These are phyloP conservation scores for Melanargia galathea DNA, from an alignment of 2,888 invertebrate genomes.

Conservation along the genomic window DNA sequence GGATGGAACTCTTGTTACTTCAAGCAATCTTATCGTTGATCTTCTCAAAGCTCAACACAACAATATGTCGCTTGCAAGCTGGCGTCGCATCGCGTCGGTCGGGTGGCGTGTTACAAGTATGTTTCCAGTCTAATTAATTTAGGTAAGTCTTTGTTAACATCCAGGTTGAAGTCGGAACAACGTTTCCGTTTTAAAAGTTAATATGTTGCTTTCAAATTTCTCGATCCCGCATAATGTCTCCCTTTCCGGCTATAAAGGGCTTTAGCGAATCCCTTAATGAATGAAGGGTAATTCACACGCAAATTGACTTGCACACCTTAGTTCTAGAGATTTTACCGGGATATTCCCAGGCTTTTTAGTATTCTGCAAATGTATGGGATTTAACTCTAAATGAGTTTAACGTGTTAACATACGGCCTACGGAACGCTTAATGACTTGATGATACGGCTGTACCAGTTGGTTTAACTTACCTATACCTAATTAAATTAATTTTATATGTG, in stretches of 20 bases:
- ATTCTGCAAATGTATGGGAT: too few species aligned
- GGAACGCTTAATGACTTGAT: too few species aligned
- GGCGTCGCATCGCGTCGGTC: neutral
- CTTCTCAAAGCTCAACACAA: neutral
- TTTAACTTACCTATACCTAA: too few species aligned
- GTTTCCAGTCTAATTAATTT: neutral
- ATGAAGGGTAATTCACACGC: conserved; percentile 8
- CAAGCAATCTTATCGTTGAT: too few species aligned
- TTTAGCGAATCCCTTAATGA: conserved; percentile 20
- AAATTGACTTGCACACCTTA: conserved; percentile 11
- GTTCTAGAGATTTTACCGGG: neutral
- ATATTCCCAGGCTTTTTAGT: neutral
- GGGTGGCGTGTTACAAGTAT: neutral
- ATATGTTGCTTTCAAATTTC: neutral
- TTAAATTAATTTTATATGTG: too few species aligned
- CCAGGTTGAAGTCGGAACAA: too few species aligned
- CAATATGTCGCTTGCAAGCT: too few species aligned
- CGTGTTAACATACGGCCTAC: too few species aligned
- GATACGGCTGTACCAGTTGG: too few species aligned
- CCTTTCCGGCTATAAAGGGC: conserved; percentile 21
- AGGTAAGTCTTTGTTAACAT: neutral
- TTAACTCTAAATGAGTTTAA: too few species aligned
- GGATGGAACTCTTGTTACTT: too few species aligned
- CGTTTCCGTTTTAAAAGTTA: neutral
- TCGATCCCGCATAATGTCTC: conserved; percentile 3